Base-by-base conservation (phyloP, 2,888 invertebrate genomes). In the Drosophila emarginata region DNA sequence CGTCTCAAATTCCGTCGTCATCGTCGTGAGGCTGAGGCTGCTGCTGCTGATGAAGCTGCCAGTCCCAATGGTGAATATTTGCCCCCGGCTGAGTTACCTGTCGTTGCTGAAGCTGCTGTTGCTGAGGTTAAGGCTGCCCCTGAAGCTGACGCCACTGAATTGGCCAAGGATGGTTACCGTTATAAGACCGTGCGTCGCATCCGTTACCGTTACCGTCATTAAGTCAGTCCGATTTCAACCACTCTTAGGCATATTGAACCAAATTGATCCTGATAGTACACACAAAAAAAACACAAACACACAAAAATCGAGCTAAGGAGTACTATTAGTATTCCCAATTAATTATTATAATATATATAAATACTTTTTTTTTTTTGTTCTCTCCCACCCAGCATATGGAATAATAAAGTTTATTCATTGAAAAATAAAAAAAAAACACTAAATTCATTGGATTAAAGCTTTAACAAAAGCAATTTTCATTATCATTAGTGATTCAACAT, bases 161-260 rank as follows among this genome's bases (percentile, higher is more conserved):
- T 91, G 37, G 90, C 82, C 71, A 77, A 81, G 71, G 91, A 91
- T 74, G 91, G 91, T 4, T 91, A 91, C 73, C 91, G 86, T 53
- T 91, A 91, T 73, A 91, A 90, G 81, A 90, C 91, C 53, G 82
- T 91, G 52, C 91, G 91, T 60, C 83, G 88, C 64, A 72, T 90
- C 40, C 86, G 79, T 59, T 90, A 90, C 72, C 90, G 91, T 70
- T 74, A 88, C 61, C 91, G 91, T 61, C 79, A 90, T 77, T 91
- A 89, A 72, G 67, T 56, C 36, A 14, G 7, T 26, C n/a, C 15
- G 39, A 9, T n/a, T 7, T 56, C 28, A 58, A 51, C 62, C 71
- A 64, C 72, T 74, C 68, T 69, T 81, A 78, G 75, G 67, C 64
- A 64, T 67, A 82, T 88, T 87, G 84, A 86, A 79, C 80, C 87